Evolutionary conservation across 2,888 invertebrate species (phyloP).

Genomic region (Philopedon plagiatum): DNA sequence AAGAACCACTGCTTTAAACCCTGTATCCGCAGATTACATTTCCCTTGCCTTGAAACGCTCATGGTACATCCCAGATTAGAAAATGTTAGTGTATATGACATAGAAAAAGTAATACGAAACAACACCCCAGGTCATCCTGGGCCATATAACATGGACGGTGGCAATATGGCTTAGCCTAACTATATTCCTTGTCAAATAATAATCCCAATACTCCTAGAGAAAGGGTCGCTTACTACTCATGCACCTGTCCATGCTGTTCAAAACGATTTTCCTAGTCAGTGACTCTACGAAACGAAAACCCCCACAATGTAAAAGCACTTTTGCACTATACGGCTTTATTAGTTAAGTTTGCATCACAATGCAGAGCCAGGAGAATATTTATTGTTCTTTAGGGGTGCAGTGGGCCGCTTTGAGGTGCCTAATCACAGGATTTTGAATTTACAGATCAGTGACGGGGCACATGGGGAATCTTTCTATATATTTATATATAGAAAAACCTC

Average conservation of each 20-base stretch:
- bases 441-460: neutral
- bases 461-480: too few relatives aligned
- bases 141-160: neutral
- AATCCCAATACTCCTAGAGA: neutral
- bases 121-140: neutral
- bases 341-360: slow-evolving; percentile 12
- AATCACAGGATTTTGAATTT: neutral
- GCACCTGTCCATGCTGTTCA: neutral
- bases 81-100: too few relatives aligned
- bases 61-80: too few relatives aligned
- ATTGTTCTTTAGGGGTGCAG: slow-evolving; percentile 20
- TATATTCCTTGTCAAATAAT: neutral
- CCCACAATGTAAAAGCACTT: slow-evolving; percentile 7
- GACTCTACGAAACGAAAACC: slow-evolving; percentile 3
- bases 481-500: too few relatives aligned
- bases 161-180: neutral
- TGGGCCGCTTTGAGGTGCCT: neutral
- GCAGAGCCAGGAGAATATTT: slow-evolving; percentile 1
- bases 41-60: too few relatives aligned
- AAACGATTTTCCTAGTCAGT: neutral
- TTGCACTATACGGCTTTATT: slow-evolving; percentile 11
- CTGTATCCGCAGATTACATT: too few relatives aligned
- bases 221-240: neutral
- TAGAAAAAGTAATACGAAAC: too few relatives aligned
- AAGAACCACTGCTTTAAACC: too few relatives aligned